Percentiles rank a stretch among this genome's conserved stretches.
Conservation (phyloP, 2,797 vertebrate genomes). For the Tolypeutes matacus region DNA sequence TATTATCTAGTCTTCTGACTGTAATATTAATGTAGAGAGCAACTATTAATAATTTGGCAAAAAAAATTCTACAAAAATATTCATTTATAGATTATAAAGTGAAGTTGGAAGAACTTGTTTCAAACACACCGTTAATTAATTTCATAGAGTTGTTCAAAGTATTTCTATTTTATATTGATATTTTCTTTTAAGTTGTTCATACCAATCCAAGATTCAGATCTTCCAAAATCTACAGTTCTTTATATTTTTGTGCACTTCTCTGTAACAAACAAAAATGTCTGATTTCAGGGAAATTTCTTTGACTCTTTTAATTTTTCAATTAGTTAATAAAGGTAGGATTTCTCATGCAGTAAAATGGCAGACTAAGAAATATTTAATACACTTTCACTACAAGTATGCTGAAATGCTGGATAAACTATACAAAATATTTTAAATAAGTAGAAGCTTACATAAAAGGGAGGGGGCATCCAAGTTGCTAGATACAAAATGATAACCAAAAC, state of each 20-base stretch:
- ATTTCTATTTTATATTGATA: slow-evolving; percentile 16
- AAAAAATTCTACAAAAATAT: slow-evolving; percentile 71
- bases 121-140: slow-evolving; percentile 75
- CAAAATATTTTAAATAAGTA: slow-evolving; percentile 35
- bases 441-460: not conserved
- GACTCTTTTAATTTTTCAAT: not conserved
- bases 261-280: not conserved
- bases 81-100: slow-evolving; percentile 68
- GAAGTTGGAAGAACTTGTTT: slow-evolving; percentile 79
- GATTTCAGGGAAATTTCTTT: not conserved
- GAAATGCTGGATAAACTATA: not conserved
- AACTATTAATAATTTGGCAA: slow-evolving; percentile 48
- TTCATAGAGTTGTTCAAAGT: slow-evolving; percentile 68
- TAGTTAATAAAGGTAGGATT: not conserved
- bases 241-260: not conserved
- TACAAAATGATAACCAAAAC: not conserved
- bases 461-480: not conserved
- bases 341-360: not conserved
- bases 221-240: not conserved
- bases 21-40: slow-evolving; percentile 80
- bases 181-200: slow-evolving; percentile 25
- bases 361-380: not conserved
- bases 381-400: not conserved
- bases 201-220: not conserved
- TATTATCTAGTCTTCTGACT: slow-evolving; percentile 78